Percentiles rank a stretch among this genome's conserved stretches.
Evolutionary conservation across 2,888 invertebrate genomes (phyloP).

Genomic region (Noctua janthina): DNA sequence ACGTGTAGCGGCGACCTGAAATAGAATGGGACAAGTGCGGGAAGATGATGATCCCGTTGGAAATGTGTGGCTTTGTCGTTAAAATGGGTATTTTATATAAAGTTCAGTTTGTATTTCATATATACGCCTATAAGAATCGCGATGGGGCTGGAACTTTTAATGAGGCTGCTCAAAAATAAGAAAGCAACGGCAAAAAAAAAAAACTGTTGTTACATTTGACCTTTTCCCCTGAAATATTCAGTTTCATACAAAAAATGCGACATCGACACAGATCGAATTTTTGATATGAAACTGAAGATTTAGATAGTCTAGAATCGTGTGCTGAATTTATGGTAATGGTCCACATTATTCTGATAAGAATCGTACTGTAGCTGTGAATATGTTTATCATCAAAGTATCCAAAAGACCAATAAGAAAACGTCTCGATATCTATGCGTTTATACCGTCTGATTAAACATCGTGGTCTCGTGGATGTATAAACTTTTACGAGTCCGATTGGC

Average conservation of each 20-base stretch:
- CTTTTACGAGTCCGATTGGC: conserved; percentile 61
- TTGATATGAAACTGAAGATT: not conserved
- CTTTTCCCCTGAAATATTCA: not conserved
- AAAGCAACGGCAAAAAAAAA: too few relatives aligned
- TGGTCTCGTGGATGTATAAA: conserved; percentile 58
- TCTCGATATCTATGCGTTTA: conserved; percentile 48
- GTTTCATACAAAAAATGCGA: not conserved
- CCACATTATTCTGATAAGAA: not conserved
- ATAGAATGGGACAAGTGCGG: too few relatives aligned
- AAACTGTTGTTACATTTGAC: not conserved
- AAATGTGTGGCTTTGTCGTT: not conserved
- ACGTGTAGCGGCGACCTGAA: too few relatives aligned
- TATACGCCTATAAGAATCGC: not conserved
- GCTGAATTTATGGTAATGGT: not conserved
- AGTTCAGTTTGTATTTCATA: not conserved
- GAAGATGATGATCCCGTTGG: not conserved
- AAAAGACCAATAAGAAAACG: conserved; percentile 39
- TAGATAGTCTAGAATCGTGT: not conserved
- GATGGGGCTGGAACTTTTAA: too few relatives aligned
- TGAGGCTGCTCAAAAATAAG: too few relatives aligned
- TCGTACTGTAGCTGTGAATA: not conserved
- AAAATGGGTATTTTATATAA: not conserved
- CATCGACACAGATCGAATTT: not conserved
- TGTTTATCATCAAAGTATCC: not conserved
- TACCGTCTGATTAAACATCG: conserved; percentile 59